Base-by-base conservation (phyloP, 1,140 invertebrate species). In the Hyles euphorbiae region DNA sequence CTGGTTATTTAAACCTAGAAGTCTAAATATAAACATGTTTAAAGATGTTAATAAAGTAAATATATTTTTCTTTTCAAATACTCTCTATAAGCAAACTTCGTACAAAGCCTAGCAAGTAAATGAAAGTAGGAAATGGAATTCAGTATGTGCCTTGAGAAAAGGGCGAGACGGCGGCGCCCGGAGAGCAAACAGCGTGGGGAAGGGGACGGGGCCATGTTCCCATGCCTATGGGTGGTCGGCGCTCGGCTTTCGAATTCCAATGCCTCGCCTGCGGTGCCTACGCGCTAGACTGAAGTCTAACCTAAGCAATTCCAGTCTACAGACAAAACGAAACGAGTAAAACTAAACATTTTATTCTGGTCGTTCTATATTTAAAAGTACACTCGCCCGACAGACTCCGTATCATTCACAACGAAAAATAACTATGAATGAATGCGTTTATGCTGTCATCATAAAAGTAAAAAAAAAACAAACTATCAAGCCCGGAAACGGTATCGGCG, bases 201-300 rank as follows among this genome's bases (percentile, higher is more conserved):
- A 78, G 78, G 85, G 82, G 70, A 74, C 72, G 72, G 68, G 72
- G 77, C 72, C 70, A 60, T 70, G 79, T 85, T 86, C 81, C 83
- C 85, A 87, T 83, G 83, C 81, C 81, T 85, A 80, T 87, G 83
- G 85, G 85, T 87, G 85, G 85, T 86, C 85, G 76, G 71, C 81
- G 82, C 76, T 83, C 80, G 78, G 85, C 85, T 87, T 85, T 87
- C 82, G 73, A 87, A 88, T 88, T 88, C 85, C 83, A 82, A 80
- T 81, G 80, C 75, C 72, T 80, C 72, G 81, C 77, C 80, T 80
- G 74, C 78, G 83, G 79, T 81, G 83, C 85, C 83, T 88, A 88
- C 83, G 85, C 83, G 82, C 75, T 73, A 74, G 68, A 67, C 67
- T 72, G 58, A 61, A 63, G 66, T 70, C 67, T 67, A 62, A 6